Evolutionary conservation across 2,888 invertebrate genomes (phyloP), one percentile per base, ranked within the genome.

Genomic region (Diarsia mendica): DNA sequence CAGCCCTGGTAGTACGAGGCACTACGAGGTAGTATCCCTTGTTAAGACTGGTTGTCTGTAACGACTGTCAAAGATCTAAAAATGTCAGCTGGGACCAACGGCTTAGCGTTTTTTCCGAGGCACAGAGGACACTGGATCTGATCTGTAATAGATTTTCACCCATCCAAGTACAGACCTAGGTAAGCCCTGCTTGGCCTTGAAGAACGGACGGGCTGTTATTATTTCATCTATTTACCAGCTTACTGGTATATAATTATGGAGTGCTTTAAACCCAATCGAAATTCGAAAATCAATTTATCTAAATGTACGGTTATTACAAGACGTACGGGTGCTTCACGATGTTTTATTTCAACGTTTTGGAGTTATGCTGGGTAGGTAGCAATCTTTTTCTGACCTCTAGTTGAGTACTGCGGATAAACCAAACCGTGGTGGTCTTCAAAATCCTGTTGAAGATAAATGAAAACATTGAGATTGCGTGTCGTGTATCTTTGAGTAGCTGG

Each of bases 401-500:
- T n/a, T n/a, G n/a, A n/a, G n/a, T n/a, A n/a, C n/a, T n/a, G n/a
- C n/a, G n/a, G n/a, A n/a, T n/a, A n/a, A n/a, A n/a, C n/a, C n/a
- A n/a, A n/a, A n/a, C n/a, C 51, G 15, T 13, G 79, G 64, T 64
- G 72, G 55, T 51, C 79, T 33, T 55, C 6, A 33, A 0, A 70
- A 64, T 64, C 23, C 3, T 20, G 64, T 79, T 39, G 9, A 51
- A 51, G 49, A 28, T 66, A 61, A 53, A 3, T 51, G n/a, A 44
- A 53, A 15, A 0, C 61, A 44, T 13, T 44, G n/a, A 46, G 64
- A 58, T 60, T 58, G 55, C 72, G 46, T 72, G 58, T 28, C 6
- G 3, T 28, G 23, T 66, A 75, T 55, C 76, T 75, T 20, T 69
- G 23, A 66, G n/a, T 48, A 6, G 61, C 33, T 48, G 82, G 66